Evolutionary conservation across 2,797 vertebrate genomes (phyloP).

Genomic region (Antennarius maculatus): DNA sequence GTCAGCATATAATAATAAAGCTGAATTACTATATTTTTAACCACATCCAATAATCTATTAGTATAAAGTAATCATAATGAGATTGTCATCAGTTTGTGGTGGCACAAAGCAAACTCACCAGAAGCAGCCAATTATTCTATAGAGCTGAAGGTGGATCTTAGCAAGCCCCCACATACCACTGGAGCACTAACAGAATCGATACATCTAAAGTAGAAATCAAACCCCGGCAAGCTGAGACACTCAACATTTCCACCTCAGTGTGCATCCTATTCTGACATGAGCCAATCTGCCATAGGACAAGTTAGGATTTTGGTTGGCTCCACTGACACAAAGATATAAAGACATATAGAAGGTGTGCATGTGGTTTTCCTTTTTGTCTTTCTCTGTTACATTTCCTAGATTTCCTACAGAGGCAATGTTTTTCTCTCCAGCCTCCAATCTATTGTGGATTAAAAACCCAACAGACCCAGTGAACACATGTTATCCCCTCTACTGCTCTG

Average conservation of each 20-base stretch:
- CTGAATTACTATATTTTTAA: not conserved
- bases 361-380: conserved; percentile 8
- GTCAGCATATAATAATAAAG: not conserved
- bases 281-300: conserved; percentile 37
- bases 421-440: conserved; percentile 42
- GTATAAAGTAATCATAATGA: no score
- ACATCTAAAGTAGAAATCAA: conserved; percentile 78
- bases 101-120: conserved; percentile 34
- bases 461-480: conserved; percentile 34
- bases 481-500: conserved; percentile 52
- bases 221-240: conserved; percentile 57
- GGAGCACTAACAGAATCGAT: conserved; percentile 78
- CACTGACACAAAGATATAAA: conserved; percentile 24
- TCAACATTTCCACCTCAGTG: conserved; percentile 53
- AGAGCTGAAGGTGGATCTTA: conserved; percentile 65
- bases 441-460: conserved; percentile 66
- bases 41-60: no score
- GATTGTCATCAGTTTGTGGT: conserved; percentile 4
- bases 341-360: not conserved
- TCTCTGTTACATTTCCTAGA: conserved; percentile 16
- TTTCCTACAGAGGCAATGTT: conserved; percentile 52
- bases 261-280: conserved; percentile 34
- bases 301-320: conserved; percentile 31
- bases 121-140: conserved; percentile 67
- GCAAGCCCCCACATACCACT: conserved; percentile 46